These are phyloP conservation scores for Notolepis coatsorum DNA, from an alignment of 2,797 vertebrate species.

Conservation along the genomic window DNA sequence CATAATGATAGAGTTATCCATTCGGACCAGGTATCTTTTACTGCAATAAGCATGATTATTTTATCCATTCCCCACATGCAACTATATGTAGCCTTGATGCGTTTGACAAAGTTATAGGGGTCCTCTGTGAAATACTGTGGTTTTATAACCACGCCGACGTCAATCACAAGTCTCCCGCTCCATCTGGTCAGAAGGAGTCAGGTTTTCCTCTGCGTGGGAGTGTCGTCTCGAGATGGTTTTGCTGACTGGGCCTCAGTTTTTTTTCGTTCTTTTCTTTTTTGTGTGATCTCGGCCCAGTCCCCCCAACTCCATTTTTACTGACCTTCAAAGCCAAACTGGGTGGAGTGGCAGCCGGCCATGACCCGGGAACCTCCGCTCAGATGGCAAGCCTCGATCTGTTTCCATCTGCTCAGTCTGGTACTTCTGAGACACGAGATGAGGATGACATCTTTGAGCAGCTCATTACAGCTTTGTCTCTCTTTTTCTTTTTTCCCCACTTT, in stretches of 20 bases:
- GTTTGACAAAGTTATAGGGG: conserved; percentile 36
- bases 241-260: conserved; percentile 71
- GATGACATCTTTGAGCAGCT: not conserved
- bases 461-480: not conserved
- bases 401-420: conserved; percentile 3
- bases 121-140: conserved; percentile 31
- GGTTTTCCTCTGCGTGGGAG: conserved; percentile 59
- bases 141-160: conserved; percentile 57
- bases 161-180: conserved; percentile 61
- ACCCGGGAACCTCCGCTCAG: conserved; percentile 21
- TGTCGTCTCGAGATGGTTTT: conserved; percentile 51
- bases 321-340: conserved; percentile 46
- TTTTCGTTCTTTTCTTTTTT: no score
- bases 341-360: conserved; percentile 33
- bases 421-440: conserved; percentile 22
- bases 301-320: conserved; percentile 39
- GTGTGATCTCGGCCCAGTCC: conserved; percentile 66
- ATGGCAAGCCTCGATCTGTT: conserved; percentile 9
- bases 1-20: conserved; percentile 5
- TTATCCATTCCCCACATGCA: conserved; percentile 11
- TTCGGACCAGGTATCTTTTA: conserved; percentile 25
- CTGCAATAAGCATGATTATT: conserved; percentile 11
- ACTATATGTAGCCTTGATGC: conserved; percentile 20
- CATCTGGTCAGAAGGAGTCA: conserved; percentile 54
- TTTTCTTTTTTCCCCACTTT: no score